Evolutionary conservation across 2,113 vertebrate species (phyloP), one percentile per base, ranked within the genome.

Genomic region (Cricetomys ansorgei): DNA sequence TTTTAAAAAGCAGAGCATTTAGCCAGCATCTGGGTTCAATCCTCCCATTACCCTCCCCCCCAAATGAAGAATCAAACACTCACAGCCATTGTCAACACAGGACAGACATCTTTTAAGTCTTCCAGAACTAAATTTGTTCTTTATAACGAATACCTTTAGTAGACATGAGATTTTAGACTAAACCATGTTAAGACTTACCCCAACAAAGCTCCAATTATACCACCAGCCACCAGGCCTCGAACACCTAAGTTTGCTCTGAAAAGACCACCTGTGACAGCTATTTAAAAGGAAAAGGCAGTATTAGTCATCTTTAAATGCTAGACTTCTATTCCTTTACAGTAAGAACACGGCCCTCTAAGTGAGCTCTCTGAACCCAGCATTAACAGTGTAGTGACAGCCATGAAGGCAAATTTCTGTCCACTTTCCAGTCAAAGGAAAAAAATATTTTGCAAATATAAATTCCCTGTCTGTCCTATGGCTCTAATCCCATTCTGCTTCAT

Each of bases 231-330:
- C 98, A 99, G 67, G 31, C 99, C 99, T 91, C 96, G 83, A 11
- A 99, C 97, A 72, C 99, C 99, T 97, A 99, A 98, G 97, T 98
- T 99, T 93, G 99, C 97, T 95, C 99, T 98, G 98, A 99, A 99
- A 37, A 99, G 97, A 92, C 99, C 98, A 97, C 99, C 99, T 17
- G 99, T 99, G 96, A 99, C 98, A 95, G 98, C 99, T 99, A 70
- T 95, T 96, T 92, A 40, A 94, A 97, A 96, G 94, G 21, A 90
- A 75, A 94, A 84, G 29, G 8, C 43, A 87, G 37, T 45, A 89
- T 91, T 87, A 90, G 50, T 89, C 76, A 89, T 59, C 13, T 87
- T 93, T 94, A 96, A 95, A 81, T 11, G 87, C 23, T 9, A 91
- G 25, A 96, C 81, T 95, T 85, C 70, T 48, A 94, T 67, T 91